phyloP scores from a whole-genome alignment of 2,797 vertebrate genomes.

The Chromobotia macracanthus region DNA sequence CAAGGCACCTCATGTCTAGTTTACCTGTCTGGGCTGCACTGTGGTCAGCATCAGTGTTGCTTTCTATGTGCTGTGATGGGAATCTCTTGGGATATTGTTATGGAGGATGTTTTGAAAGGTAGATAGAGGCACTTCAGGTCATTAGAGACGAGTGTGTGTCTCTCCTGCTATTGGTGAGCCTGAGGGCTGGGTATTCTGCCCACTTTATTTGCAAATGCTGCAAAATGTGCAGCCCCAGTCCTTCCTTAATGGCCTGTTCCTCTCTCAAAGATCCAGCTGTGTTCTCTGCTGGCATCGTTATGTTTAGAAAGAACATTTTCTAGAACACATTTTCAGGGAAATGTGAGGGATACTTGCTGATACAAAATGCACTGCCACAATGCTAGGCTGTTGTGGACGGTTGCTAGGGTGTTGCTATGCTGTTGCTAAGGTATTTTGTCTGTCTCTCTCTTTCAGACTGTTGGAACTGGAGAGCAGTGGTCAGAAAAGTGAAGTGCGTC shows the following conservation, averaged over 20 bases:
- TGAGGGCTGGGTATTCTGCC: conserved; percentile 29
- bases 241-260: neutral
- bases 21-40: conserved; percentile 9
- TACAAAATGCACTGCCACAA: neutral
- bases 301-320: conserved; percentile 23
- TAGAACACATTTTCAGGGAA: neutral
- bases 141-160: conserved; percentile 46
- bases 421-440: neutral
- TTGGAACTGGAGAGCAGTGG: conserved; percentile 97
- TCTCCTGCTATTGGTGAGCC: conserved; percentile 46
- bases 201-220: conserved; percentile 35
- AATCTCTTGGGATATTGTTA: conserved; percentile 57
- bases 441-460: conserved; percentile 74
- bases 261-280: conserved; percentile 15
- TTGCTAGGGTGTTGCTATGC: neutral
- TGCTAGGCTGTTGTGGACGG: too few relatives aligned
- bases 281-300: neutral
- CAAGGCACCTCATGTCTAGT: too few relatives aligned
- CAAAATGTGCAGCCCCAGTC: conserved; percentile 30
- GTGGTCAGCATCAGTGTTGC: conserved; percentile 10
- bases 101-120: conserved; percentile 27
- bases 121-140: conserved; percentile 58
- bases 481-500: conserved; percentile 92
- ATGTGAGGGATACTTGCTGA: neutral
- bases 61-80: conserved; percentile 15